These are phyloP conservation scores for Rhinogobio ventralis DNA, from an alignment of 2,797 vertebrate genomes.

Conservation along the genomic window DNA sequence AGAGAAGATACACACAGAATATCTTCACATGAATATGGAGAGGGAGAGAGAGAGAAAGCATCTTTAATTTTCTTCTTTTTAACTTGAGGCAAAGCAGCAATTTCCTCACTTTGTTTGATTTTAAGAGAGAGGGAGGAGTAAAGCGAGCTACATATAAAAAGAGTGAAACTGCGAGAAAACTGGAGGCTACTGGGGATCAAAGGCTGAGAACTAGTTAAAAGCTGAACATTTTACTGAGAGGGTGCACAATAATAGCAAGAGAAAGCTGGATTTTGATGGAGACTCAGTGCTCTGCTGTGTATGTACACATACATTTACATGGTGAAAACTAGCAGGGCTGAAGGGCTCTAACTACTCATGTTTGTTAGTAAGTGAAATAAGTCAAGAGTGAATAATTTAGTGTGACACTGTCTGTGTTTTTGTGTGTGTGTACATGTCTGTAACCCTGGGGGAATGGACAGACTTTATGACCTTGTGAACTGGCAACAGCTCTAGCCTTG, in stretches of 20 bases:
- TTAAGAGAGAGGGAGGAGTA: conserved; percentile 28
- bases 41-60: neutral
- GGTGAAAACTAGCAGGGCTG: neutral
- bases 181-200: conserved; percentile 46
- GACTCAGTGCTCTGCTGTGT: neutral
- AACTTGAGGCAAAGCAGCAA: conserved; percentile 44
- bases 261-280: conserved; percentile 26
- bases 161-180: conserved; percentile 10
- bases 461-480: conserved; percentile 30
- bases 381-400: neutral
- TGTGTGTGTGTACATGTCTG: neutral
- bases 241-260: conserved; percentile 21
- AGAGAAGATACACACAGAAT: conserved; percentile 40
- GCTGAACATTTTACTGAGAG: conserved; percentile 39
- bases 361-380: conserved; percentile 16
- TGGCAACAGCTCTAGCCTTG: conserved; percentile 12
- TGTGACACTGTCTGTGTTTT: neutral
- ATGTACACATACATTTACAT: neutral
- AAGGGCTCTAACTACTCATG: neutral
- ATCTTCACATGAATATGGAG: neutral
- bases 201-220: conserved; percentile 40
- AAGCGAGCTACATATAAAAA: conserved; percentile 25
- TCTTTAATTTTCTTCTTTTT: conserved; percentile 38
- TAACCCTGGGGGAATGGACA: neutral
- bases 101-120: conserved; percentile 44